phyloP scores from a whole-genome alignment of 2,113 vertebrate species.

The Calyptommatus sinebrachiatus region DNA sequence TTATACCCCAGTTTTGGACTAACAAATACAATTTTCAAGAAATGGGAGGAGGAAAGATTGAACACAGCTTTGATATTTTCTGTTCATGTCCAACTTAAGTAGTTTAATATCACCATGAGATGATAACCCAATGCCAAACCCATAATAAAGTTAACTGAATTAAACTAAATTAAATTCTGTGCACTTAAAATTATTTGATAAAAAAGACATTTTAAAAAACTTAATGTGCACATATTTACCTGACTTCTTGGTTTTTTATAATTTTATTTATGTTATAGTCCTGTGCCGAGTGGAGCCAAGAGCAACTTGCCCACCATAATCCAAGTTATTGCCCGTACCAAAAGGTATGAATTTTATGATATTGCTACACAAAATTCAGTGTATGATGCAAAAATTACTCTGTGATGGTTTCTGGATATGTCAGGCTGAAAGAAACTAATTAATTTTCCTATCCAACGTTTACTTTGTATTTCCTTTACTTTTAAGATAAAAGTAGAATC shows the following conservation, averaged over 20 bases:
- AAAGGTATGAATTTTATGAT: too few species aligned
- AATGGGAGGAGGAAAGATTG: slow-evolving; percentile 15
- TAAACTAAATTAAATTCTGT: background rate
- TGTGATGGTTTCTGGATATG: too few species aligned
- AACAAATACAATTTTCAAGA: background rate
- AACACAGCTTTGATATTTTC: background rate
- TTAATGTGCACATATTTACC: background rate
- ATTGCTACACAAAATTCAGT: too few species aligned
- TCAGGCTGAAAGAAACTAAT: too few species aligned
- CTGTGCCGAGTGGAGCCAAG: background rate
- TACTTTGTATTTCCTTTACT: too few species aligned
- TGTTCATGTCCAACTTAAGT: slow-evolving; percentile 8
- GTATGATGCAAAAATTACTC: too few species aligned
- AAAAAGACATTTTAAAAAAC: background rate
- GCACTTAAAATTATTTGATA: background rate
- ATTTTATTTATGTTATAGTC: background rate
- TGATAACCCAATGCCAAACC: slow-evolving; percentile 3
- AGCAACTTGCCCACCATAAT: too few species aligned
- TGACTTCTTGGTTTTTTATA: background rate
- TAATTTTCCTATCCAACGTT: too few species aligned
- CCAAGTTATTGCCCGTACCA: too few species aligned
- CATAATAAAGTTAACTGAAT: slow-evolving; percentile 6
- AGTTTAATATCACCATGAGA: slow-evolving; percentile 11
- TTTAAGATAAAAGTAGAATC: too few species aligned
- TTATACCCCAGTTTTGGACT: too few species aligned